Percentiles rank a stretch among this genome's conserved stretches.
These are phyloP conservation scores for Acrocephalus kingi DNA, from an alignment of 2,113 vertebrate species.

Conservation along the genomic window DNA sequence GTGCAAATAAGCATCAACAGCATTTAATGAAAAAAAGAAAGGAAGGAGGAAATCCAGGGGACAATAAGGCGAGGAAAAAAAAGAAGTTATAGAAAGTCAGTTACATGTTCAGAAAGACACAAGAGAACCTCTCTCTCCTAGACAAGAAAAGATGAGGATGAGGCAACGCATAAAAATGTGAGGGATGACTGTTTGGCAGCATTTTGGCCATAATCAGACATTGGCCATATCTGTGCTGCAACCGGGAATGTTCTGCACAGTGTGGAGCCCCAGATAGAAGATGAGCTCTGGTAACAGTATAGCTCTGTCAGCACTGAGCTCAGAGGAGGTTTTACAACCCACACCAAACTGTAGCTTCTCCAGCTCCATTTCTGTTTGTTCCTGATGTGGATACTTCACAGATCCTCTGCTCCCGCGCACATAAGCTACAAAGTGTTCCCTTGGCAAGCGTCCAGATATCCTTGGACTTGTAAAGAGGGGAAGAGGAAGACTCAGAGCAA, in stretches of 20 bases:
- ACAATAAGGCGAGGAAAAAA: background rate
- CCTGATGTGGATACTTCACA: background rate
- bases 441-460: background rate
- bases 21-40: background rate
- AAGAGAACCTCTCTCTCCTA: background rate
- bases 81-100: background rate
- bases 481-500: background rate
- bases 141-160: background rate
- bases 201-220: background rate
- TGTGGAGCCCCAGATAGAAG: rapidly evolving
- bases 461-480: background rate
- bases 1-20: background rate
- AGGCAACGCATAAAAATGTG: background rate
- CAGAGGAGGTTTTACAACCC: background rate
- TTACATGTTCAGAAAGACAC: background rate
- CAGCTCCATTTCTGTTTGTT: background rate
- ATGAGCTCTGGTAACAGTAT: background rate
- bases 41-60: background rate
- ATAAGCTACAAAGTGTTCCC: background rate
- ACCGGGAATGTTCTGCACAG: rapidly evolving
- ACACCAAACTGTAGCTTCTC: background rate
- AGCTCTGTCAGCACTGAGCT: background rate
- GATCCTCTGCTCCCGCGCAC: rapidly evolving
- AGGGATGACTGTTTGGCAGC: background rate
- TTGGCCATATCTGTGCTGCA: background rate